These are phyloP conservation scores for Fregata magnificens DNA, from an alignment of 2,113 vertebrate species.

Conservation along the genomic window DNA sequence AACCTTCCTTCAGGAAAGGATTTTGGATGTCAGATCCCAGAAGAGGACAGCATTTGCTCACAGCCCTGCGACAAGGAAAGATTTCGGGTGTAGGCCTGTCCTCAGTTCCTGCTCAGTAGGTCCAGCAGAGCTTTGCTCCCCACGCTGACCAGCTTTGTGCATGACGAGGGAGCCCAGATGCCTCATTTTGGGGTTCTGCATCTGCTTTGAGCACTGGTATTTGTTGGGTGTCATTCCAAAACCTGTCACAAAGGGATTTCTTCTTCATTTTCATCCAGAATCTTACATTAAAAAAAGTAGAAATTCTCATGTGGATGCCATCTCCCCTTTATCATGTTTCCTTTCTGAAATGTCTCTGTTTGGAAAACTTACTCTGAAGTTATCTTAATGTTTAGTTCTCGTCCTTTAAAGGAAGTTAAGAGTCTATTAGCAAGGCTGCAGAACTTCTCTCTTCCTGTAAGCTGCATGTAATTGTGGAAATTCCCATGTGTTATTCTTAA, in stretches of 20 bases:
- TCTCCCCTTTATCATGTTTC: background rate
- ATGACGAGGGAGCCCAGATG: accelerated
- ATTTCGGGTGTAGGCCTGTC: background rate
- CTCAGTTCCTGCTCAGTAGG: background rate
- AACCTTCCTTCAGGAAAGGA: background rate
- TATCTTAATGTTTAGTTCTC: background rate
- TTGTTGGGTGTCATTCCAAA: background rate
- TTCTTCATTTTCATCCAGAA: background rate
- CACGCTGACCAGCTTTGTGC: background rate
- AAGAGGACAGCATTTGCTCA: background rate
- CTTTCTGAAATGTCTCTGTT: background rate
- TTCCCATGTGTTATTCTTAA: background rate
- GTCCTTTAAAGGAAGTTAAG: background rate
- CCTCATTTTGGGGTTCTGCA: background rate
- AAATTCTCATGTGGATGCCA: background rate
- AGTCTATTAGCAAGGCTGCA: background rate
- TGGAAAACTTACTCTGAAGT: background rate
- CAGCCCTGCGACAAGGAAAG: background rate
- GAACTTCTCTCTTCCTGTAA: background rate
- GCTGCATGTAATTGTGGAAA: background rate
- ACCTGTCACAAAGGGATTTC: background rate
- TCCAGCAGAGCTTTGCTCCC: background rate
- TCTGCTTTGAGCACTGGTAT: background rate
- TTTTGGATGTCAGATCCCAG: background rate
- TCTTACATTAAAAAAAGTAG: background rate